phyloP scores from a whole-genome alignment of 2,113 vertebrate genomes.

The Glaucidium brasilianum region DNA sequence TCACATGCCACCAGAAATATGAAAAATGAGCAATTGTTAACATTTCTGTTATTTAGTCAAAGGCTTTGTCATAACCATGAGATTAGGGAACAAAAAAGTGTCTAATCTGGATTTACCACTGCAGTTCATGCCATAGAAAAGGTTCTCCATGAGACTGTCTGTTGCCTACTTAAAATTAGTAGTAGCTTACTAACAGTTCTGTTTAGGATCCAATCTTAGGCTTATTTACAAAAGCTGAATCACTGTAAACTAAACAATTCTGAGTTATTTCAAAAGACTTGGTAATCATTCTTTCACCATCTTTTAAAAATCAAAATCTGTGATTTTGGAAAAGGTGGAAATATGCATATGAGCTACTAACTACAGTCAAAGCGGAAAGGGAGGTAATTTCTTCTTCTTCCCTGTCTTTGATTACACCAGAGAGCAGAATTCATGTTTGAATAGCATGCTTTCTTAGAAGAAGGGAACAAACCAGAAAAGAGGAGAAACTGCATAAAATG shows the following conservation, averaged over 20 bases:
- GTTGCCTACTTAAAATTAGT: background rate
- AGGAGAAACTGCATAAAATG: background rate
- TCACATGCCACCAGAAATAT: background rate
- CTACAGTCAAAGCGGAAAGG: background rate
- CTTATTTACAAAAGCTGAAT: background rate
- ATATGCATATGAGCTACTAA: background rate
- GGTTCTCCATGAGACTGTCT: background rate
- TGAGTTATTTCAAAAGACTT: background rate
- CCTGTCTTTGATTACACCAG: accelerated
- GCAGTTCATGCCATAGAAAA: background rate
- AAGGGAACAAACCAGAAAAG: background rate
- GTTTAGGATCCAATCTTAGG: background rate
- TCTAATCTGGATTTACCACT: background rate
- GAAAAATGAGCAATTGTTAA: background rate
- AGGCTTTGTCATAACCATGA: background rate
- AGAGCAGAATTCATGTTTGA: background rate
- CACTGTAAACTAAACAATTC: background rate
- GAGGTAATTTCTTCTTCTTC: background rate
- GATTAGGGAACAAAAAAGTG: background rate
- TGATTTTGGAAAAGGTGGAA: background rate
- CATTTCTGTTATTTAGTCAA: background rate
- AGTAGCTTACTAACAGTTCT: background rate
- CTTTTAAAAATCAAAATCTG: background rate
- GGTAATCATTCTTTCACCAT: background rate
- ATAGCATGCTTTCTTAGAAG: background rate